Conservation (phyloP, 1,140 invertebrate genomes). For the Drosophila melanica region DNA sequence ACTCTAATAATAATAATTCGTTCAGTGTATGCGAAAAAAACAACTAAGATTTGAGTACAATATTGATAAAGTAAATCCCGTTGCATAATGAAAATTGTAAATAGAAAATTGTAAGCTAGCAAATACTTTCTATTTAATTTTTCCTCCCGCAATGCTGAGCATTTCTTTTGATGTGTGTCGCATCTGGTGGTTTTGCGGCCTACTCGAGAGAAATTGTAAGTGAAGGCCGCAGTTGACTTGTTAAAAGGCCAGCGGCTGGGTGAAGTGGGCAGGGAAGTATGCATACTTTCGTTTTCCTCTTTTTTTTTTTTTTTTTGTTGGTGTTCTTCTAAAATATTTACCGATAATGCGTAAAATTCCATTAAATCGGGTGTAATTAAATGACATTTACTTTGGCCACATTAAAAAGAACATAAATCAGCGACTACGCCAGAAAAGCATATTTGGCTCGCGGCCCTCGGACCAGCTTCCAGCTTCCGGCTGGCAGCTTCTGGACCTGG, state of each 20-base stretch:
- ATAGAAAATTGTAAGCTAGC: slow-evolving; percentile 11
- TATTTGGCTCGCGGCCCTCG: slow-evolving; percentile 53
- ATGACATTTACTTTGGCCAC: slow-evolving; percentile 80
- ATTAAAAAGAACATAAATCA: slow-evolving; percentile 82
- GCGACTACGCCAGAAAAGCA: slow-evolving; percentile 60
- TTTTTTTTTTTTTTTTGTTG: not conserved
- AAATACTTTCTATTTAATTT: slow-evolving; percentile 43
- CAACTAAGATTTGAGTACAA: too few species aligned
- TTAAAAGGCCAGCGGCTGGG: slow-evolving; percentile 55
- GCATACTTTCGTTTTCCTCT: too few species aligned
- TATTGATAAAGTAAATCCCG: not conserved
- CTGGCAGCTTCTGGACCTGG: slow-evolving; percentile 20
- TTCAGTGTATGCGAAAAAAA: too few species aligned
- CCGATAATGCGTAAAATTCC: slow-evolving; percentile 82
- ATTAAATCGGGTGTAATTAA: slow-evolving; percentile 83
- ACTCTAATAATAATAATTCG: too few species aligned
- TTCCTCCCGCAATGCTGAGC: slow-evolving; percentile 42
- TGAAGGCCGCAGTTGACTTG: slow-evolving; percentile 37
- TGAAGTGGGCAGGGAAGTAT: slow-evolving; percentile 38
- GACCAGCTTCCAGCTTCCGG: slow-evolving; percentile 10
- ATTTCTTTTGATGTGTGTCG: slow-evolving; percentile 75
- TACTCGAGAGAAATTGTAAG: too few species aligned
- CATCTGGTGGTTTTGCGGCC: slow-evolving; percentile 6
- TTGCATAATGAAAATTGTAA: slow-evolving; percentile 26
- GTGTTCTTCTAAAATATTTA: slow-evolving; percentile 41